Evolutionary conservation across 1,140 invertebrate species (phyloP).

Genomic region (Scaptomyza hsui): DNA sequence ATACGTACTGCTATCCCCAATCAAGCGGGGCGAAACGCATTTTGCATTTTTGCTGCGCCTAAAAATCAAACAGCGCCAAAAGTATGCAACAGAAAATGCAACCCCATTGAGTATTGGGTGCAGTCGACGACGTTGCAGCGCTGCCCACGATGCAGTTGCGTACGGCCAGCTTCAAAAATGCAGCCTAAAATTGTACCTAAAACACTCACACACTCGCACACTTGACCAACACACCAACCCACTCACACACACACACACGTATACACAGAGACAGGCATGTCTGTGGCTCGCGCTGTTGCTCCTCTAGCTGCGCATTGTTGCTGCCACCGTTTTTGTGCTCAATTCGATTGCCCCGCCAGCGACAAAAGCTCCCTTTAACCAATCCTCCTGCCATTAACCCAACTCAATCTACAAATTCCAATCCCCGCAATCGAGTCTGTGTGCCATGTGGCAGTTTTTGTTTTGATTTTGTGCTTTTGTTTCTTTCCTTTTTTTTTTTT

Average conservation of each 20-base stretch:
- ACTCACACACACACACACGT: conserved; percentile 9
- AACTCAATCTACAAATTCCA: background rate
- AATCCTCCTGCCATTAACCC: background rate
- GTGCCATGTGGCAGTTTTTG: conserved; percentile 65
- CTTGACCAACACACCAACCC: background rate
- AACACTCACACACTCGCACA: conserved; percentile 22
- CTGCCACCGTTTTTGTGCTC: conserved; percentile 46
- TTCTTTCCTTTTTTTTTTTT: conserved; percentile 16
- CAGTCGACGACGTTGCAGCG: conserved; percentile 4
- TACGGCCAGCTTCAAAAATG: conserved; percentile 27
- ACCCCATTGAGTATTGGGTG: background rate
- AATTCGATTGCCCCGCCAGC: conserved; percentile 53
- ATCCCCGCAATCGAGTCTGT: conserved; percentile 30
- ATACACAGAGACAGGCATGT: background rate
- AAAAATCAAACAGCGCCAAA: conserved; percentile 78
- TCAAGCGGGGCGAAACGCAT: conserved; percentile 71
- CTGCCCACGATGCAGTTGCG: conserved; percentile 34
- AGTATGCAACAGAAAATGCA: conserved; percentile 64
- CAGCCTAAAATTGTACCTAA: conserved; percentile 62
- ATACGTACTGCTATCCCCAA: conserved; percentile 35
- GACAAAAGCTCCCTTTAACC: conserved; percentile 3
- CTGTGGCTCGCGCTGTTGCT: conserved; percentile 59
- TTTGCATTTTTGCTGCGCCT: conserved; percentile 68
- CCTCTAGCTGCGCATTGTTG: conserved; percentile 44
- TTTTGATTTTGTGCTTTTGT: conserved; percentile 69